Evolutionary conservation across 1,140 invertebrate genomes (phyloP), one percentile per base, ranked within the genome.

Genomic region (Eciton burchellii): DNA sequence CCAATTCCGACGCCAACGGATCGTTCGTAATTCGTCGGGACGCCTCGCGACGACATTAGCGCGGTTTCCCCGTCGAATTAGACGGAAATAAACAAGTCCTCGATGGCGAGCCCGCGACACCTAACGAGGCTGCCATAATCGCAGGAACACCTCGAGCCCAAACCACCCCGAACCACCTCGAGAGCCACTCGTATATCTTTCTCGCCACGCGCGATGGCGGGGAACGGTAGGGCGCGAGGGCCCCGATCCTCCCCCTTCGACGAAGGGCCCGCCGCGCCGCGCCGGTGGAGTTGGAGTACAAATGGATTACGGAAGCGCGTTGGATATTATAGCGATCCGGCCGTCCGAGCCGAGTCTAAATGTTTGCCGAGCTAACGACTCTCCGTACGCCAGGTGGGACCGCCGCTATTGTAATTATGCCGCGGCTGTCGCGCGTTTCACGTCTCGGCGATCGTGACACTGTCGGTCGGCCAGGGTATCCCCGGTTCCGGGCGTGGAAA

Each of bases 341-440:
- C 85, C 77, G 86, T 88, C 87, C 60, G 86, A 91, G 89, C 88
- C 82, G 82, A 85, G 84, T 84, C 85, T 89, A 85, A 90, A 87
- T 91, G 91, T 91, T 84, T 84, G 86, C 81, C 86, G 74, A 90
- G 89, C 89, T 91, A 93, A 92, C 89, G 91, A 92, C 91, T 92
- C 86, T 60, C 70, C 84, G 49, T 21, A n/a, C 84, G 83, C 83
- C 49, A 92, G 91, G 91, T 92, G 90, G 90, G 88, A 90, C 91
- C 86, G 82, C 85, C 84, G 84, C 89, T 88, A 89, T 92, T 92
- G 91, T 92, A 91, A 91, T 90, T 89, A 88, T 85, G 66, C 76
- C 85, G 82, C 82, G 83, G 81, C 89, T 83, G 87, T 91, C 87
- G 73, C 72, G 54, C 79, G 65, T 72, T 83, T 81, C 59, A 66